Percentiles rank a stretch among this genome's conserved stretches.
Evolutionary conservation across 2,797 vertebrate species (phyloP).

Genomic region (Menidia menidia): DNA sequence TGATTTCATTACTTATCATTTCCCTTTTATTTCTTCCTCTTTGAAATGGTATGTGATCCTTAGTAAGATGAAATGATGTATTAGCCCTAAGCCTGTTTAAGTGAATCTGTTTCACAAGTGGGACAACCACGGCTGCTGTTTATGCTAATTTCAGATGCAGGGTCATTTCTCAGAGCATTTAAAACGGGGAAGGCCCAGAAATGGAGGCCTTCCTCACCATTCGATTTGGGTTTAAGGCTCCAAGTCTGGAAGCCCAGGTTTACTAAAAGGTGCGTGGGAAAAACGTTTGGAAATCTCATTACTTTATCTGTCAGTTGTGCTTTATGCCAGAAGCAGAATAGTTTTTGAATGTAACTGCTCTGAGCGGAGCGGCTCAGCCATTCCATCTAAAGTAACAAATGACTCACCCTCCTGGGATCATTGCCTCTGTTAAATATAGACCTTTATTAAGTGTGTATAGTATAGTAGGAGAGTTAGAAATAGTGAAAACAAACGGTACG

Average conservation of each 20-base stretch:
- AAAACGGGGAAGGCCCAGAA: too few species aligned
- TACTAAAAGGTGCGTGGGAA: not conserved
- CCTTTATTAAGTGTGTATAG: slow-evolving; percentile 4
- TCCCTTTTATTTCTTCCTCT: slow-evolving; percentile 23
- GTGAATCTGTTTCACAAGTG: slow-evolving; percentile 4
- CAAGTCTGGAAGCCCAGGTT: too few species aligned
- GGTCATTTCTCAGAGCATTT: slow-evolving; percentile 9
- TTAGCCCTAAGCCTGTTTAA: slow-evolving; percentile 23
- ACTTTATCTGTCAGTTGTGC: not conserved
- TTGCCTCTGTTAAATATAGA: slow-evolving; percentile 12
- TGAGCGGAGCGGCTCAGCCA: too few species aligned
- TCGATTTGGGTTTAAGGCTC: too few species aligned
- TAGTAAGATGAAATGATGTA: slow-evolving; percentile 50
- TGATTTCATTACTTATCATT: slow-evolving; percentile 37
- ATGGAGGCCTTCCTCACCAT: too few species aligned
- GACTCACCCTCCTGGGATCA: slow-evolving; percentile 13
- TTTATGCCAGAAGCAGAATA: too few species aligned
- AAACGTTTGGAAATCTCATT: slow-evolving; percentile 11
- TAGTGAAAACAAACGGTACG: not conserved
- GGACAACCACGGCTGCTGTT: not conserved
- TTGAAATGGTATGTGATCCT: slow-evolving; percentile 27
- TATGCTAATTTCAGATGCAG: too few species aligned
- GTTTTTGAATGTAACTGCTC: too few species aligned
- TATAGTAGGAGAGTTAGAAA: slow-evolving; percentile 1
- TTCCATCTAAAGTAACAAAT: too few species aligned